These are phyloP conservation scores for Nanger granti DNA, from an alignment of 2,113 vertebrate genomes.

Conservation along the genomic window DNA sequence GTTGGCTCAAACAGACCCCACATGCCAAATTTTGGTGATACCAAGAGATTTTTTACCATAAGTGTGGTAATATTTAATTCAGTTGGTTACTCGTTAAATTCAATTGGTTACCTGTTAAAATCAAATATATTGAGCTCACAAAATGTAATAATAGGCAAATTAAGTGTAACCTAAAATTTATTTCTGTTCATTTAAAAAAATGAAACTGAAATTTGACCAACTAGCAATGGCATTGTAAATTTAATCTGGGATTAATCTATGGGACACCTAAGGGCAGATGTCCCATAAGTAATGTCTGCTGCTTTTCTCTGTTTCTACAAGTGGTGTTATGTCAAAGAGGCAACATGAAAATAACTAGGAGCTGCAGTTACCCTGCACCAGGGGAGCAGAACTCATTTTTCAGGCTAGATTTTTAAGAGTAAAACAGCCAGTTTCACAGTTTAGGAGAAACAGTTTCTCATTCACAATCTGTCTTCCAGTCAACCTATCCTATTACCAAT, in stretches of 20 bases:
- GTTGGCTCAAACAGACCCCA: constrained; percentile 14
- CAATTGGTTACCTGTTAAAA: constrained; percentile 31
- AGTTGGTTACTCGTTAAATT: constrained; percentile 33
- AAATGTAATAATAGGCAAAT: constrained; percentile 37
- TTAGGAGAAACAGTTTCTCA: constrained; percentile 55
- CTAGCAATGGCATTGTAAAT: constrained; percentile 32
- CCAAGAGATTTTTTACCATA: constrained; percentile 45
- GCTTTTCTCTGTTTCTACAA: constrained; percentile 34
- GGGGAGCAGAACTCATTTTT: constrained; percentile 57
- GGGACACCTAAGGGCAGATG: constrained; percentile 1
- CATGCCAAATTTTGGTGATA: constrained; percentile 34
- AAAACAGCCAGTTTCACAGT: constrained; percentile 47
- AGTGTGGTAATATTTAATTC: constrained; percentile 47
- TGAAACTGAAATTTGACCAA: neutral
- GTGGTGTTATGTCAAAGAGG: constrained; percentile 33
- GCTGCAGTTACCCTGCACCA: constrained; percentile 25
- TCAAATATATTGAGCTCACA: constrained; percentile 34
- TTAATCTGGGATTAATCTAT: constrained; percentile 39
- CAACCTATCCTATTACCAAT: constrained; percentile 53
- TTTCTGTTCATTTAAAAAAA: constrained; percentile 22
- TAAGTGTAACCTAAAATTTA: constrained; percentile 29
- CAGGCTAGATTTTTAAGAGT: constrained; percentile 41
- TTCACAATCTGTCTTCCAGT: constrained; percentile 51
- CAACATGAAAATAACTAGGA: constrained; percentile 50
- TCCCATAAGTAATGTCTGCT: neutral